Evolutionary conservation across 1,140 invertebrate species (phyloP).

Genomic region (Trichonephila clavata): DNA sequence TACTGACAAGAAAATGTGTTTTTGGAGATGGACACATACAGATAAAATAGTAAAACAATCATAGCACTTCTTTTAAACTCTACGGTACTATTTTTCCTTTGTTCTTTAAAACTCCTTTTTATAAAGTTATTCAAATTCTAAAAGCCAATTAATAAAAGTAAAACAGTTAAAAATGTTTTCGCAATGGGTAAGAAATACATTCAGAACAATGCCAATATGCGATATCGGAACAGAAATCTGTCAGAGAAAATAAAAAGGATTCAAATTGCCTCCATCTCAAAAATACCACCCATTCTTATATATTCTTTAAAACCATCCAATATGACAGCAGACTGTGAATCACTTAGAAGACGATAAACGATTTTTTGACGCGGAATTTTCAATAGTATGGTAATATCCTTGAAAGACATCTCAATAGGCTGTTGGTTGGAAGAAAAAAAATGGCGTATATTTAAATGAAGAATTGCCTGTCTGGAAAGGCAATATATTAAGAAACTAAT

Average conservation of each 20-base stretch:
- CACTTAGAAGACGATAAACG: slow-evolving; percentile 50
- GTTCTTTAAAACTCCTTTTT: no score
- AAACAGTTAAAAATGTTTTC: no score
- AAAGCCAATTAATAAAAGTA: no score
- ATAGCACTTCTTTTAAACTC: no score
- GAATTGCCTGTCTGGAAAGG: slow-evolving; percentile 48
- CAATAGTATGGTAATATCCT: slow-evolving; percentile 57
- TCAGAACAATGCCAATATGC: no score
- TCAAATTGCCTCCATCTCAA: slow-evolving; percentile 1
- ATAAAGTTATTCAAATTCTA: no score
- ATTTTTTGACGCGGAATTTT: slow-evolving; percentile 45
- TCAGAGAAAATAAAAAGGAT: not conserved
- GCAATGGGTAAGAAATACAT: no score
- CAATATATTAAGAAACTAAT: slow-evolving; percentile 67
- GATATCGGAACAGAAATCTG: no score
- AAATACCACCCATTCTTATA: slow-evolving; percentile 7
- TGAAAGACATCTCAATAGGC: not conserved
- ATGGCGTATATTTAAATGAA: slow-evolving; percentile 64
- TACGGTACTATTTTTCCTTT: no score
- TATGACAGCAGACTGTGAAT: slow-evolving; percentile 23
- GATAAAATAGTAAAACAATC: no score
- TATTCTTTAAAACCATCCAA: slow-evolving; percentile 14
- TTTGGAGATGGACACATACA: no score
- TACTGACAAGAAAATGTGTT: no score
- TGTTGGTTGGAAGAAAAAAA: slow-evolving; percentile 1